phyloP scores from a whole-genome alignment of 1,140 invertebrate species.

The Aphidius ervi region DNA sequence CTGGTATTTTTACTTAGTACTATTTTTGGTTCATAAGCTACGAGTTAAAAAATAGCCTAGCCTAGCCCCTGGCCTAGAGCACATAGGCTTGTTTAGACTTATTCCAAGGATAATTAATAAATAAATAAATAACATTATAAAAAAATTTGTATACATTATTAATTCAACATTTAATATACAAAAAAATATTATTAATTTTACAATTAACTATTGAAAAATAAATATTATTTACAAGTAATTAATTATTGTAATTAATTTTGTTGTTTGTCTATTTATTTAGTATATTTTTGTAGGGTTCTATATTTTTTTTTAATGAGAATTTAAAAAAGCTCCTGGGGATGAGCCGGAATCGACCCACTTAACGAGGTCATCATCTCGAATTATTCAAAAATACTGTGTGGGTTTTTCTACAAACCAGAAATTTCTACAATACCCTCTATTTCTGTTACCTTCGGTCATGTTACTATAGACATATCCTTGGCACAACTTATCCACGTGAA shows the following conservation, averaged over 20 bases:
- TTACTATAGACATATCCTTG: constrained; percentile 24
- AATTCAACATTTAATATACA: no score
- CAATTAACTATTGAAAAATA: no score
- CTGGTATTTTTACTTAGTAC: constrained; percentile 28
- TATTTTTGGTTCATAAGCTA: constrained; percentile 44
- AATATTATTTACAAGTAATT: no score
- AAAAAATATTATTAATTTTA: no score
- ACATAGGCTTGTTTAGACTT: constrained; percentile 35
- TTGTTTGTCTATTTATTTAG: no score
- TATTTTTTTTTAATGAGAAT: no score
- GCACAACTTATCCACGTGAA: constrained; percentile 23
- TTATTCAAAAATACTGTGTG: constrained; percentile 13
- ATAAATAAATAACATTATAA: no score
- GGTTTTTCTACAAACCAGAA: constrained; percentile 18
- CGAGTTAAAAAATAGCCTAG: constrained; percentile 41
- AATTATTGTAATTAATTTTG: no score
- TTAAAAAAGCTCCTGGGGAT: not conserved
- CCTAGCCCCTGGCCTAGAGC: constrained; percentile 47
- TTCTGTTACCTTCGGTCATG: constrained; percentile 23
- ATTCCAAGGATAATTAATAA: constrained; percentile 30
- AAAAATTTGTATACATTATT: no score
- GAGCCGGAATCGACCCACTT: not conserved
- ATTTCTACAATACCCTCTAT: constrained; percentile 30
- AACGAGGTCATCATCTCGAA: constrained; percentile 11
- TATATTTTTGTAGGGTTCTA: no score